phyloP scores from a whole-genome alignment of 2,797 vertebrate genomes.

The Parauchenoglanis ngamensis region DNA sequence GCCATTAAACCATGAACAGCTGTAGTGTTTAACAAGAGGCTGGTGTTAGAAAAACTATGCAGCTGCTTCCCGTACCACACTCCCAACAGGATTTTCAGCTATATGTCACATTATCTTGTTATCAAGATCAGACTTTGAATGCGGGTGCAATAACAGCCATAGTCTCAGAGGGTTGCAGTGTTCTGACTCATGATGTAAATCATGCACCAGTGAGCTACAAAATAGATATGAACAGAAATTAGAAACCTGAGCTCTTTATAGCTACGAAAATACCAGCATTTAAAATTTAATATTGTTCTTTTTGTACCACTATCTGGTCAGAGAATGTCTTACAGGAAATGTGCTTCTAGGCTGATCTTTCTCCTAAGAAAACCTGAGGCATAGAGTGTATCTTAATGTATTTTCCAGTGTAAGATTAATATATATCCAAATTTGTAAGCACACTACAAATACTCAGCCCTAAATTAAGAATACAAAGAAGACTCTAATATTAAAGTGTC shows the following conservation, averaged over 20 bases:
- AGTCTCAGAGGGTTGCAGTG: neutral
- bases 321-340: neutral
- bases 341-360: neutral
- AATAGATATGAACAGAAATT: neutral
- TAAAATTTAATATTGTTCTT: neutral
- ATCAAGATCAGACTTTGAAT: constrained; percentile 2
- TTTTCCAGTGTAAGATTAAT: neutral
- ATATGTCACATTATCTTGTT: constrained; percentile 8
- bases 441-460: neutral
- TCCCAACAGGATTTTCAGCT: neutral
- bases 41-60: constrained; percentile 7
- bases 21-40: constrained; percentile 14
- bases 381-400: neutral
- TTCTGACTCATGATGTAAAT: constrained; percentile 1
- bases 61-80: neutral
- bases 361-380: neutral
- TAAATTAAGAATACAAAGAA: neutral
- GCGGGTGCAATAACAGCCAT: neutral
- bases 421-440: neutral
- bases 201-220: too few species aligned
- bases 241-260: neutral
- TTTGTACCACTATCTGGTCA: neutral
- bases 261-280: neutral
- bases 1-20: constrained; percentile 7
- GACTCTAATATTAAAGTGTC: neutral